These are phyloP conservation scores for Oscheius sp. DNA, from an alignment of 2,888 invertebrate species.

Conservation along the genomic window DNA sequence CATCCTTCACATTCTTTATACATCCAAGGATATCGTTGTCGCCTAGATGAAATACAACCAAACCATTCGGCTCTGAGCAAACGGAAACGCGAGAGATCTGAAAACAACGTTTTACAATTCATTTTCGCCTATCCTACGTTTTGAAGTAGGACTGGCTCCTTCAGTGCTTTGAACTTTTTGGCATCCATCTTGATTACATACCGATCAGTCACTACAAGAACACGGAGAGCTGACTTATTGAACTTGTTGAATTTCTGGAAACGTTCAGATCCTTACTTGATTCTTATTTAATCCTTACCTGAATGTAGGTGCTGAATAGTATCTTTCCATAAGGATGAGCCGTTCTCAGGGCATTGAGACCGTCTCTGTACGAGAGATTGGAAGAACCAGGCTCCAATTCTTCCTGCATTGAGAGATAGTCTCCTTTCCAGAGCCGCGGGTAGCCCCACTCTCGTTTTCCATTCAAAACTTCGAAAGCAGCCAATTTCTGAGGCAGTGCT, in stretches of 20 bases:
- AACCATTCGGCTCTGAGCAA: constrained; percentile 74
- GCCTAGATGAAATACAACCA: constrained; percentile 75
- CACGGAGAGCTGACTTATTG: constrained; percentile 75
- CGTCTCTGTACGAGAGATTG: constrained; percentile 47
- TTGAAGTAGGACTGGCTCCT: constrained; percentile 71
- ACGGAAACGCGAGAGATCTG: constrained; percentile 74
- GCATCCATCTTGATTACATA: constrained; percentile 76
- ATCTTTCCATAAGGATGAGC: constrained; percentile 59
- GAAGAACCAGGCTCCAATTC: constrained; percentile 45
- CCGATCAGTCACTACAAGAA: constrained; percentile 75
- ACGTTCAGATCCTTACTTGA: not conserved
- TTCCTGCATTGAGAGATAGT: constrained; percentile 80
- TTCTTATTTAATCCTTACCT: constrained; percentile 22
- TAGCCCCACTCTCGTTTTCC: constrained; percentile 83
- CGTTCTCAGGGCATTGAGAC: constrained; percentile 48
- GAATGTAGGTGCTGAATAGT: constrained; percentile 62
- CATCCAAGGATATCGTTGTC: constrained; percentile 76
- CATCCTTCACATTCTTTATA: constrained; percentile 69
- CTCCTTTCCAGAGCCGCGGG: constrained; percentile 85
- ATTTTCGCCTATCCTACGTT: constrained; percentile 41
- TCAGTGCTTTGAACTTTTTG: constrained; percentile 75
- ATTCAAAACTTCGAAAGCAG: constrained; percentile 82
- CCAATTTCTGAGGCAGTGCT: constrained; percentile 83
- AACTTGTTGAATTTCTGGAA: constrained; percentile 75
- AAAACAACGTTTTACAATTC: not conserved